Conservation (phyloP, 2,797 vertebrate species). For the Leucoraja ocellata region DNA sequence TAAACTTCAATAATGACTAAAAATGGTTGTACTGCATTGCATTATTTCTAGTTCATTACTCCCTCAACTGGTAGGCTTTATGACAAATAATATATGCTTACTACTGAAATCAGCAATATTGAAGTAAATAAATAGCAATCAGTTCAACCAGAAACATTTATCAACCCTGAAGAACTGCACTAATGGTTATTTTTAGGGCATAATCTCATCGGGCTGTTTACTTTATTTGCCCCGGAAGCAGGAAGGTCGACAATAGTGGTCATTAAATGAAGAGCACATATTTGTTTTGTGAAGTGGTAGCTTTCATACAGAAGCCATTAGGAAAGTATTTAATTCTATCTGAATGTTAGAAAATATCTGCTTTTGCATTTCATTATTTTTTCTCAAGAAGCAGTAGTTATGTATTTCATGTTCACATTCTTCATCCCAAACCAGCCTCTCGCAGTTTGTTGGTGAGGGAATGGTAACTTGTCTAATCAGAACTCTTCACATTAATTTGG, state of each 20-base stretch:
- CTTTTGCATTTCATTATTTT: neutral
- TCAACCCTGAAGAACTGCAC: neutral
- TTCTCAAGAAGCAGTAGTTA: neutral
- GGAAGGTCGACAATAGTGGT: neutral
- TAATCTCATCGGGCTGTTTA: neutral
- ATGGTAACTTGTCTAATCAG: neutral
- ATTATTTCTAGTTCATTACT: constrained; percentile 13
- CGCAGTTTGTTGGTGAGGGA: neutral
- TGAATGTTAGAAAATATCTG: neutral
- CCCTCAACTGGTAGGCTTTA: too few relatives aligned
- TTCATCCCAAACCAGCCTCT: neutral
- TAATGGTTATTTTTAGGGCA: neutral
- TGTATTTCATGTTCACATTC: neutral
- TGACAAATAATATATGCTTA: neutral
- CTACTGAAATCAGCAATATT: neutral
- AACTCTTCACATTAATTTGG: neutral
- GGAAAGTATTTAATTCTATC: neutral
- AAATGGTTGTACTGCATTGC: neutral
- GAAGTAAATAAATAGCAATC: neutral
- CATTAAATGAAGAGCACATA: neutral
- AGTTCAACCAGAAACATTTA: neutral
- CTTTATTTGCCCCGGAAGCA: neutral
- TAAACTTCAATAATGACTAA: neutral
- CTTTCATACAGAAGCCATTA: neutral
- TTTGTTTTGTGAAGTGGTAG: neutral